A percentile compares a stretch with the other conserved stretches of the same genome.
Conservation (phyloP, 2,113 vertebrate species). For the Plestiodon gilberti region DNA sequence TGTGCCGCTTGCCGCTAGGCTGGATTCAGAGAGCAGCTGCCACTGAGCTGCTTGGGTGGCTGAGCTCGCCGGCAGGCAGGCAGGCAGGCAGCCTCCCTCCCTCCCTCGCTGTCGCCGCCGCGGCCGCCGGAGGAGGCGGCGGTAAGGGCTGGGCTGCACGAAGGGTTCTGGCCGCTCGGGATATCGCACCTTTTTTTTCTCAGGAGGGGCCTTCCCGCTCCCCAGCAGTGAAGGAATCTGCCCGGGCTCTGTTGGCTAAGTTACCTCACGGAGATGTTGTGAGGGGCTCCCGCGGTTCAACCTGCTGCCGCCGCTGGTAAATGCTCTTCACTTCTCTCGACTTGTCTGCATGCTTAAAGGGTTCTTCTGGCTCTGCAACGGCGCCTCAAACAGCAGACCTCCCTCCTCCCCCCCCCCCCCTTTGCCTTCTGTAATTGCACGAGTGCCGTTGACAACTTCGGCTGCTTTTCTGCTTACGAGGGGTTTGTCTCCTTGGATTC, state of each 20-base stretch:
- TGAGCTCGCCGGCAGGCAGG: slow-evolving; percentile 43
- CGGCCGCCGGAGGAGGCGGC: slow-evolving; percentile 43
- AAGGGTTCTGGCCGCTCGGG: slow-evolving; percentile 35
- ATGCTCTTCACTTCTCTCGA: slow-evolving; percentile 71
- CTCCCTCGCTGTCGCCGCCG: background rate
- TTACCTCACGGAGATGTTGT: slow-evolving; percentile 75
- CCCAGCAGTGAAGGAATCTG: slow-evolving; percentile 78
- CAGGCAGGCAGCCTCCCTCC: background rate
- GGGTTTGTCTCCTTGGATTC: slow-evolving; percentile 49
- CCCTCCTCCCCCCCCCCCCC: background rate
- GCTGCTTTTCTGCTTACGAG: slow-evolving; percentile 38
- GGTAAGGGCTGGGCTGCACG: slow-evolving; percentile 57
- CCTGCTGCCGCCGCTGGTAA: slow-evolving; percentile 76
- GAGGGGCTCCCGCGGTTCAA: slow-evolving; percentile 77
- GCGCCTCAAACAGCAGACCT: slow-evolving; percentile 69
- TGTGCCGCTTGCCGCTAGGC: slow-evolving; percentile 52
- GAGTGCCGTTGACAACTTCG: slow-evolving; percentile 74
- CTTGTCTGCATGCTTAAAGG: slow-evolving; percentile 66
- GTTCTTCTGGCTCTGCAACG: slow-evolving; percentile 58
- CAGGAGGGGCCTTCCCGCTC: slow-evolving; percentile 34
- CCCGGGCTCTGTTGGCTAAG: slow-evolving; percentile 72
- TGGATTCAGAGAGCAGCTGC: slow-evolving; percentile 72
- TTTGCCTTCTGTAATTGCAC: slow-evolving; percentile 9
- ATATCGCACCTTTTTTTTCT: background rate
- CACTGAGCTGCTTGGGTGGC: slow-evolving; percentile 69